Percentiles rank a stretch among this genome's conserved stretches.
Evolutionary conservation across 1,140 invertebrate species (phyloP).

Genomic region (Pomphorhynchus laevis): DNA sequence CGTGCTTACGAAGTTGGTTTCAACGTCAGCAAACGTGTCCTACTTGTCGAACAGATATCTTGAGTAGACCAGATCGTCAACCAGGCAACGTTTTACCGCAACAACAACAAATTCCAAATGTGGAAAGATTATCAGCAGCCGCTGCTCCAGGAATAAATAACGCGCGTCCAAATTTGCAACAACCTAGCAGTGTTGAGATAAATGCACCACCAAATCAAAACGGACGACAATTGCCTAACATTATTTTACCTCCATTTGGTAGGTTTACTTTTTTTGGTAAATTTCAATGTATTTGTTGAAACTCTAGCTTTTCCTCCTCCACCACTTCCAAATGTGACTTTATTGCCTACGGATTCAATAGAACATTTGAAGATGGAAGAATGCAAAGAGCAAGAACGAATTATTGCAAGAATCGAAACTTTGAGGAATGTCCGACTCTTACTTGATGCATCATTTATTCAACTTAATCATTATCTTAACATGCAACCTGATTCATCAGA

Average conservation of each 20-base stretch:
- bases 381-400: slow-evolving; percentile 33
- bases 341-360: slow-evolving; percentile 35
- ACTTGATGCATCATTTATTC: slow-evolving; percentile 43
- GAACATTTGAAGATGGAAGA: slow-evolving; percentile 57
- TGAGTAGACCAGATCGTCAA: slow-evolving; percentile 22
- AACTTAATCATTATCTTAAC: slow-evolving; percentile 50
- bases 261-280: not conserved
- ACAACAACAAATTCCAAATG: not conserved
- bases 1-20: slow-evolving; percentile 91
- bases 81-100: not conserved
- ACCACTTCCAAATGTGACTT: slow-evolving; percentile 25
- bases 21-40: slow-evolving; percentile 97
- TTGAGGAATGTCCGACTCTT: slow-evolving; percentile 46
- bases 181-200: not conserved
- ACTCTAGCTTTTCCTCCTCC: slow-evolving; percentile 9
- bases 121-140: not conserved
- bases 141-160: slow-evolving; percentile 6
- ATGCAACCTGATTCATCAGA: slow-evolving; percentile 12
- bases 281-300: not conserved
- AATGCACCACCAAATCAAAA: not conserved
- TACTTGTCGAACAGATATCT: slow-evolving; percentile 74
- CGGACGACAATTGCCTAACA: not conserved
- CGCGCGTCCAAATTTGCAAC: not conserved
- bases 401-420: slow-evolving; percentile 51
- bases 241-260: not conserved